These are phyloP conservation scores for Phylloscopus collybita DNA, from an alignment of 2,797 vertebrate genomes.

Conservation along the genomic window DNA sequence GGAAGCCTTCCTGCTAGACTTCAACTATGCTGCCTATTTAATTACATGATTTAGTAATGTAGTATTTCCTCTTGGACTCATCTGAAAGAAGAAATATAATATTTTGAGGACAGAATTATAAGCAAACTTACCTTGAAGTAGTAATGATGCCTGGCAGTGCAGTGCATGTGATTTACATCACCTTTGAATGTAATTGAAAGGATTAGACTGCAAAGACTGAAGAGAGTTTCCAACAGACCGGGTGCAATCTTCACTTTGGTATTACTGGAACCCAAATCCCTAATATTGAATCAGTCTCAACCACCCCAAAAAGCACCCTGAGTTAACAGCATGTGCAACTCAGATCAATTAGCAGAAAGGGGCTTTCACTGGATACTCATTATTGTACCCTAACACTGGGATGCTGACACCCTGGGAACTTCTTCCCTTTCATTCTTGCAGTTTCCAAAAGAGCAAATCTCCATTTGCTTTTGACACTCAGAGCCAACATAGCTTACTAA, in stretches of 20 bases:
- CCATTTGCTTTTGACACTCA: not conserved
- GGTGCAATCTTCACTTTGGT: not conserved
- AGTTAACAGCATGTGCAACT: not conserved
- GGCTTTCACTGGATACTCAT: not conserved
- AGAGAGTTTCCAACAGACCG: not conserved
- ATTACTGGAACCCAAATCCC: not conserved
- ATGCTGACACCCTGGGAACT: not conserved
- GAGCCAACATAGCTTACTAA: not conserved
- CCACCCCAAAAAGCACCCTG: not conserved
- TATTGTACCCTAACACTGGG: not conserved
- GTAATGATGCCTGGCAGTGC: not conserved
- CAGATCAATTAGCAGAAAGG: not conserved
- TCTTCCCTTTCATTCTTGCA: not conserved
- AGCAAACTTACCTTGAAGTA: not conserved
- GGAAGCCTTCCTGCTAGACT: not conserved
- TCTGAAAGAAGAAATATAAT: not conserved
- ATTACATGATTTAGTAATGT: not conserved
- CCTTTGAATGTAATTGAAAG: not conserved
- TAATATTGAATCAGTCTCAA: not conserved
- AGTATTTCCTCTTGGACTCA: not conserved
- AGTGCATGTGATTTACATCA: not conserved
- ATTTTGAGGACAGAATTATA: not conserved
- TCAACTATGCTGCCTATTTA: not conserved
- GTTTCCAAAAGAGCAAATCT: not conserved
- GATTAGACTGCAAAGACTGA: not conserved